Base-by-base conservation (phyloP, 1,140 invertebrate genomes). In the Theocolax elegans region DNA sequence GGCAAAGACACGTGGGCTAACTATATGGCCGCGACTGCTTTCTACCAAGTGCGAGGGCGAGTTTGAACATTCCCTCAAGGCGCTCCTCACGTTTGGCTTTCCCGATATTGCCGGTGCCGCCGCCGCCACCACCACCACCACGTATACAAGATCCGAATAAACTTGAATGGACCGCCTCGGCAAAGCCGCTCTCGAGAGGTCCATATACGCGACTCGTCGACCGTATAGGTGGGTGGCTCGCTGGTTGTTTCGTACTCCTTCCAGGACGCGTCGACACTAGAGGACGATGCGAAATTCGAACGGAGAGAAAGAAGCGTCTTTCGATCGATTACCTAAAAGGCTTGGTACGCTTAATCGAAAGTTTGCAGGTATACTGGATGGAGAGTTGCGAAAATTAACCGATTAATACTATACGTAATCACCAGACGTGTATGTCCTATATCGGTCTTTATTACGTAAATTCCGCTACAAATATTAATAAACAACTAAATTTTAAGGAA, bases 21-120 rank as follows among this genome's bases (percentile, higher is more conserved):
- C 40, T 76, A 81, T 80, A 80, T 80, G 77, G 78, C 72, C 72
- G 72, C 67, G 74, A 71, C 74, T 75, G 79, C 77, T 81, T 81
- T 81, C 79, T 80, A 80, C 73, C 73, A n/a, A n/a, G n/a, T 74
- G 78, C 71, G 74, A 71, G 74, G 74, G 75, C 74, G 66, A 59
- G 31, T 72, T 68, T 68, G 72, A 72, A 72, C 62, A 65, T 58
- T 69, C 71, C 72, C 73, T 62, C 71, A 76, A 63, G 71, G 58
- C 42, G 44, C 58, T 56, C 73, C 64, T 54, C 62, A 67, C 56
- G 17, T 44, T 29, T 21, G 3, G 15, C 31, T 15, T 29, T 29
- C 2, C 51, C 51, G 10, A 48, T 17, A 3, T 7, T 21, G 3
- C 15, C 48, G 3, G 21, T 29, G 9, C 31, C 29, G 10, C 15